These are phyloP conservation scores for Mionectes olivaceus DNA, from an alignment of 2,797 vertebrate genomes.

Conservation along the genomic window DNA sequence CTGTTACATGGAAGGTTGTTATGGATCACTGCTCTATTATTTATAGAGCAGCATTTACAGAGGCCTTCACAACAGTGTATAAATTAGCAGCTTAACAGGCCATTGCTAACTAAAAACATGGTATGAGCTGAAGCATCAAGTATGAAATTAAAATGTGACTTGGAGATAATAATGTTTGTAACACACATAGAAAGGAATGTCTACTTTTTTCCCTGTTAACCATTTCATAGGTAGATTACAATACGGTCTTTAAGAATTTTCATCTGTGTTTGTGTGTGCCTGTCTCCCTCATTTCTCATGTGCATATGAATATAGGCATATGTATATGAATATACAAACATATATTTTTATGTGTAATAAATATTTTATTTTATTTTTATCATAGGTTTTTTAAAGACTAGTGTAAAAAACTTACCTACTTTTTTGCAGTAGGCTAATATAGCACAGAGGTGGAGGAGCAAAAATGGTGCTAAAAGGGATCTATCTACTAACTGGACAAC, in stretches of 20 bases:
- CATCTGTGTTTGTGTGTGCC: neutral
- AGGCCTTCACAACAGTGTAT: constrained; percentile 84
- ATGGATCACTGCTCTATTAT: constrained; percentile 88
- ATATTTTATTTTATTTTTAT: neutral
- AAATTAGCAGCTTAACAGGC: constrained; percentile 86
- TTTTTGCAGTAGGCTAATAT: neutral
- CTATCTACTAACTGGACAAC: constrained; percentile 61
- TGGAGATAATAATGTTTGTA: constrained; percentile 56
- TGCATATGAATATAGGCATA: neutral
- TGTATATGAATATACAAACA: neutral
- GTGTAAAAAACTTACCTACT: neutral
- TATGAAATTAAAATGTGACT: constrained; percentile 78
- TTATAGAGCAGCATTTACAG: constrained; percentile 84
- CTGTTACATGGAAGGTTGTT: constrained; percentile 83
- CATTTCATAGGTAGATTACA: constrained; percentile 9
- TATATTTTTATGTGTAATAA: neutral
- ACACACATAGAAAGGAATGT: constrained; percentile 49
- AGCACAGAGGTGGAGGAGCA: neutral
- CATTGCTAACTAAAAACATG: constrained; percentile 77
- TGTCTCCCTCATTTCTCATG: neutral
- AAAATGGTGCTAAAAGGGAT: constrained; percentile 12
- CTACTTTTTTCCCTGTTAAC: constrained; percentile 42
- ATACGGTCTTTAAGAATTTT: neutral
- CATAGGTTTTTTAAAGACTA: neutral
- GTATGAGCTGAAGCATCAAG: constrained; percentile 74